Conservation (phyloP, 2,113 vertebrate species). For the Platysternon megacephalum region DNA sequence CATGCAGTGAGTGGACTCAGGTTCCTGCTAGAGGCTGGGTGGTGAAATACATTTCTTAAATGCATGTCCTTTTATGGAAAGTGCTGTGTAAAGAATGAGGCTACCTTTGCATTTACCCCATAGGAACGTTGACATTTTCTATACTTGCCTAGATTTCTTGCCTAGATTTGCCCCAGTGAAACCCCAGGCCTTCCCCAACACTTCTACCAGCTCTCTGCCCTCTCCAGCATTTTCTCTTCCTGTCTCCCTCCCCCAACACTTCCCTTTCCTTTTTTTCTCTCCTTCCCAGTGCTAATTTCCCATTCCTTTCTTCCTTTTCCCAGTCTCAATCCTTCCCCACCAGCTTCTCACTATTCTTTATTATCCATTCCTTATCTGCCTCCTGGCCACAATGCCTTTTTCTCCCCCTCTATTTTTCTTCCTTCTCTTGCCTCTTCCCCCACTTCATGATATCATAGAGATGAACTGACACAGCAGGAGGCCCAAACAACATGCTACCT, state of each 20-base stretch:
- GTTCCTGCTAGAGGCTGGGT: neutral
- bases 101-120: neutral
- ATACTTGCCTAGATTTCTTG: neutral
- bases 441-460: neutral
- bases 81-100: neutral
- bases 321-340: neutral
- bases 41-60: neutral
- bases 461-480: constrained; percentile 21
- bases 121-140: neutral
- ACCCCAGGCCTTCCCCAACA: neutral
- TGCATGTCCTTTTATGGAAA: neutral
- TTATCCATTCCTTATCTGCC: constrained; percentile 21
- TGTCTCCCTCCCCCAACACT: neutral
- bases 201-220: neutral
- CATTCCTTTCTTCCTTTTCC: neutral
- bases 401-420: neutral
- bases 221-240: neutral
- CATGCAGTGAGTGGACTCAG: neutral
- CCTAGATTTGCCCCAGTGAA: neutral
- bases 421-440: neutral
- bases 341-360: neutral
- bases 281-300: neutral
- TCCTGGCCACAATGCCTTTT: neutral
- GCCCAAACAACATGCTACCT: constrained; percentile 15
- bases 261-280: neutral